Evolutionary conservation across 2,797 vertebrate species (phyloP), one percentile per base, ranked within the genome.

Genomic region (Micrastur ruficollis): DNA sequence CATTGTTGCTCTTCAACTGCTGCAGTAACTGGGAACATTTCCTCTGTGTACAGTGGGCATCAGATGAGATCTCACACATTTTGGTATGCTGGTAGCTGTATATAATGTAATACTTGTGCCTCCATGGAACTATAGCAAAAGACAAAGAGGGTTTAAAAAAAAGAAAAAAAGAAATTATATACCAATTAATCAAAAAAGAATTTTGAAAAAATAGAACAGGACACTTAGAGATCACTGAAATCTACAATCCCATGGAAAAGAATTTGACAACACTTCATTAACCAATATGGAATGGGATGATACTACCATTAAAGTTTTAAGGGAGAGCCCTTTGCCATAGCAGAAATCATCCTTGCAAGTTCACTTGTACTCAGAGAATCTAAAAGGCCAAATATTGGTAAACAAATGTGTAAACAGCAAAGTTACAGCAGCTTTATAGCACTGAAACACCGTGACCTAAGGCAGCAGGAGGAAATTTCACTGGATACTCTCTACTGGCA

Each of bases 11-110:
- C 19, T 34, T 47, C 8, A 59, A 7, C 38, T 40, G 5, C 23
- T 65, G 16, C 11, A 86, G 19, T 29, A 86, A 25, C 11, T 29
- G 12, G 7, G 42, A 86, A 76, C 2, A 6, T 20, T 66, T 89
- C 20, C 3, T 73, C 1, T 47, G 3, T 0, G 0, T 19, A 31
- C 26, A 12, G 5, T 53, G 26, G 12, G 22, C 21, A 78, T 46
- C 31, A 80, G 16, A 67, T 79, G 75, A n/a, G 20, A 59, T 31
- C 11, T 75, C 26, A 73, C 7, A 19, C 1, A 5, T 72, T 80
- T 70, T 38, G 21, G 9, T 52, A 32, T 23, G 32, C 5, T 38
- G 18, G 34, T 42, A 65, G 23, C 5, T 75, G 6, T 38, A 7
- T 38, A 26, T n/a, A 50, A n/a, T 0, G 0, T 27, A 34, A 9